Percentiles rank a stretch among this genome's conserved stretches.
Conservation (phyloP, 1,140 invertebrate species). For the Agrypnia vestita region DNA sequence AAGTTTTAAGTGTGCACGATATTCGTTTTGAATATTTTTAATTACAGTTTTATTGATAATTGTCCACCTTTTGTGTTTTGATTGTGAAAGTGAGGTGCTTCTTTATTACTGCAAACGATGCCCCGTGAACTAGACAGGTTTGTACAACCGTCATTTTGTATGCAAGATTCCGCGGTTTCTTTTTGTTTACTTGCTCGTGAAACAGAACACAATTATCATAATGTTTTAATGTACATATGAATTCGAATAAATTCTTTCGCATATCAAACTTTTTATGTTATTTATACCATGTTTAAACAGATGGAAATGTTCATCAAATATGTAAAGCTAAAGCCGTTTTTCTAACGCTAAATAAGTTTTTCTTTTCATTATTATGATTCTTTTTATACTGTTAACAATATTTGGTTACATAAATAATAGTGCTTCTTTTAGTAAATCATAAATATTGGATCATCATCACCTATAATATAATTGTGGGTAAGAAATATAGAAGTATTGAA, state of each 20-base stretch:
- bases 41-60: constrained; percentile 30
- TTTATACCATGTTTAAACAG: constrained; percentile 17
- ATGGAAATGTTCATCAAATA: neutral
- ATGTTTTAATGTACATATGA: constrained; percentile 28
- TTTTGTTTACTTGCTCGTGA: constrained; percentile 20
- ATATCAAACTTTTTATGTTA: neutral
- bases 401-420: too few species aligned
- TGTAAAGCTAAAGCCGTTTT: too few species aligned
- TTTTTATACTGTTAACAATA: too few species aligned
- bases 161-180: constrained; percentile 16
- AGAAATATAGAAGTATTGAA: too few species aligned
- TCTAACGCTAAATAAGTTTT: too few species aligned
- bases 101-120: constrained; percentile 14
- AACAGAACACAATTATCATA: neutral
- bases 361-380: too few species aligned
- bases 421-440: too few species aligned
- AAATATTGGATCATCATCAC: too few species aligned
- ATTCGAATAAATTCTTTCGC: neutral
- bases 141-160: constrained; percentile 25
- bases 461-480: too few species aligned
- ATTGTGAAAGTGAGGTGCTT: constrained; percentile 18
- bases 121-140: constrained; percentile 14
- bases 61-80: constrained; percentile 25
- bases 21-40: constrained; percentile 20
- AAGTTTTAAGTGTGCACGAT: constrained; percentile 38